These are phyloP conservation scores for Zophobas morio DNA, from an alignment of 1,140 invertebrate genomes.

Conservation along the genomic window DNA sequence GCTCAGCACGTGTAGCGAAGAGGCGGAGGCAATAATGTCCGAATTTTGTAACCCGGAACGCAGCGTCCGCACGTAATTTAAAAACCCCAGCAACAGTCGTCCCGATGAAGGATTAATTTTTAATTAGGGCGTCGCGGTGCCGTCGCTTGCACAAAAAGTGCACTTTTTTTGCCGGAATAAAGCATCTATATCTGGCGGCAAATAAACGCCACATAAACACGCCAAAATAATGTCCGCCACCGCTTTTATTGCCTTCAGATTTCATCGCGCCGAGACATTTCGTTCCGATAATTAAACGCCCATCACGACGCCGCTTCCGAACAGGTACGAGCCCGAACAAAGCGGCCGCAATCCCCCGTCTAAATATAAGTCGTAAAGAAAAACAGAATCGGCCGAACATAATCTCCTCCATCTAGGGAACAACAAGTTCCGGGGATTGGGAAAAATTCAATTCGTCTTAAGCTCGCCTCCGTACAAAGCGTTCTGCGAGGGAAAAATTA, in stretches of 20 bases:
- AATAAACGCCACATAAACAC: conserved; percentile 33
- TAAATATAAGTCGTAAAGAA: conserved; percentile 37
- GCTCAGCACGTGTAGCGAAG: neutral
- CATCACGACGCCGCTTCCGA: neutral
- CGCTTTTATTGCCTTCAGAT: conserved; percentile 14
- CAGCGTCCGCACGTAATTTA: conserved; percentile 11
- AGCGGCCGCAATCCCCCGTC: conserved; percentile 10
- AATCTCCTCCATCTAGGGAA: conserved; percentile 34
- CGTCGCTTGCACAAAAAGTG: neutral
- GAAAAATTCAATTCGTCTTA: conserved; percentile 43
- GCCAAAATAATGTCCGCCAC: conserved; percentile 14
- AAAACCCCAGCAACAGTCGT: conserved; percentile 18
- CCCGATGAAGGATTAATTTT: conserved; percentile 25
- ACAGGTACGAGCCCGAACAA: conserved; percentile 2
- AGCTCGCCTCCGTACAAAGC: conserved; percentile 32
- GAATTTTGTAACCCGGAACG: conserved; percentile 9
- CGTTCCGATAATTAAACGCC: conserved; percentile 33
- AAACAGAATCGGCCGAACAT: conserved; percentile 38
- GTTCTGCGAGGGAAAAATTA: conserved; percentile 27
- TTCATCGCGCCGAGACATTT: conserved; percentile 5
- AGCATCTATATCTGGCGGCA: neutral
- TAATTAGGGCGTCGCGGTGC: conserved; percentile 14
- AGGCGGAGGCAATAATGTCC: conserved; percentile 2
- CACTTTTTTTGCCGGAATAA: neutral
- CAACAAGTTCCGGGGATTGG: conserved; percentile 38